Evolutionary conservation across 2,888 invertebrate genomes (phyloP), one percentile per base, ranked within the genome.

Genomic region (Nemotelus pantherinus): DNA sequence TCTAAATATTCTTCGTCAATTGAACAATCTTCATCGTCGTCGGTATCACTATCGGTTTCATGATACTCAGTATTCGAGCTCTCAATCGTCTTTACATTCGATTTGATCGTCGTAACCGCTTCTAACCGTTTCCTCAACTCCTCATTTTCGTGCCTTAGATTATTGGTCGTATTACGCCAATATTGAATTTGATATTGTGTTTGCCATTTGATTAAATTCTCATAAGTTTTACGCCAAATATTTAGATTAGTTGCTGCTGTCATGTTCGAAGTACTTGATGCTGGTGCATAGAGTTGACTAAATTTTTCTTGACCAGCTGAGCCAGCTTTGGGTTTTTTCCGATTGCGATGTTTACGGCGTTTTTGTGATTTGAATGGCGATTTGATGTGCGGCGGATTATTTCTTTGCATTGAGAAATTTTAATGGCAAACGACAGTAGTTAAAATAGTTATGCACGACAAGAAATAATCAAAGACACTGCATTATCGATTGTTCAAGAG

Each of bases 201-300:
- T 57, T 79, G 79, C 77, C 79, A 79, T 63, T 67, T 77, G 48
- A 68, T 64, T 25, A 79, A 44, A 76, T 79, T 79, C 41, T 77
- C 76, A 53, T 79, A 79, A 9, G 79, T 79, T 41, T 72, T 48
- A 5, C 55, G 45, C 79, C 79, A 79, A n/a, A 79, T 45, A 3
- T 77, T 55, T 5, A 65, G 53, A 57, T 67, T 76, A 5, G 25
- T 9, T 43, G 9, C 60, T 53, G 43, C 47, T 5, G 48, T 25
- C 4, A 10, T 3, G 4, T 10, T 10, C 10, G 53, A 10, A 10
- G 53, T 10, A 10, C 53, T 53, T 6, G 7, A 6, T 10, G 10
- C 7, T 53, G 53, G 53, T 53, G 53, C 53, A 9, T 6, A 6
- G 10, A 53, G 10, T 53, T 9, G 10, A 10, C 6, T 9, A 10